Percentiles rank a stretch among this genome's conserved stretches.
Evolutionary conservation across 2,888 invertebrate genomes (phyloP).

Genomic region (Ophion costatus): DNA sequence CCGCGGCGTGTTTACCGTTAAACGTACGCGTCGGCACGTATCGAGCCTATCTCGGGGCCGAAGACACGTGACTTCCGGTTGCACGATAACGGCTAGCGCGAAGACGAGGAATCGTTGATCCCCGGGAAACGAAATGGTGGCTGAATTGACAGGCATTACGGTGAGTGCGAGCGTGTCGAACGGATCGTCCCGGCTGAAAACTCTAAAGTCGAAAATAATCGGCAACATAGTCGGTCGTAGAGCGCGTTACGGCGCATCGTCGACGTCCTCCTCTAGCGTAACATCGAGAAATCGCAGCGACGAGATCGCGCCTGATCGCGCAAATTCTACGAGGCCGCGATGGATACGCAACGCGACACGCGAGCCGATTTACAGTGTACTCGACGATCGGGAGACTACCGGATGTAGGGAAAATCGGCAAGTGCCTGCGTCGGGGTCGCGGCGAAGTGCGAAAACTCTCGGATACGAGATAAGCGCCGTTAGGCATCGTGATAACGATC

Average conservation of each 20-base stretch:
- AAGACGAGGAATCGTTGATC: constrained; percentile 6
- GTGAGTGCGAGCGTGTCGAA: constrained; percentile 64
- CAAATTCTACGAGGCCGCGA: constrained; percentile 68
- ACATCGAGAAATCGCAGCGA: neutral
- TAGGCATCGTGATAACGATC: constrained; percentile 43
- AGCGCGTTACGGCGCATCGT: constrained; percentile 38
- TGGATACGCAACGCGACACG: constrained; percentile 78
- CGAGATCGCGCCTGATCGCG: neutral
- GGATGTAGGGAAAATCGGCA: neutral
- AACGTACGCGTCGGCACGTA: constrained; percentile 49
- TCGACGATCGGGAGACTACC: constrained; percentile 68
- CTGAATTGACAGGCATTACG: constrained; percentile 78
- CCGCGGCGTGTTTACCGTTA: constrained; percentile 41
- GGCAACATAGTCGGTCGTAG: constrained; percentile 35
- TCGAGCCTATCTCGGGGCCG: constrained; percentile 6
- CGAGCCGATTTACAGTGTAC: constrained; percentile 77
- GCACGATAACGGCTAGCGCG: constrained; percentile 42
- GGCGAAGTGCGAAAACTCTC: constrained; percentile 69
- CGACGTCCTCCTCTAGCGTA: constrained; percentile 20
- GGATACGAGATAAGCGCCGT: constrained; percentile 52
- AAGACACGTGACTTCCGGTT: constrained; percentile 77
- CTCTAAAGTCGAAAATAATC: constrained; percentile 39
- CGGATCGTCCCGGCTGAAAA: constrained; percentile 45
- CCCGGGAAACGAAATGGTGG: constrained; percentile 73
- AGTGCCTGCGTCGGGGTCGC: constrained; percentile 49